A percentile compares a stretch with the other conserved stretches of the same genome.
phyloP scores from a whole-genome alignment of 2,888 invertebrate species.

The Cerastoderma edule region DNA sequence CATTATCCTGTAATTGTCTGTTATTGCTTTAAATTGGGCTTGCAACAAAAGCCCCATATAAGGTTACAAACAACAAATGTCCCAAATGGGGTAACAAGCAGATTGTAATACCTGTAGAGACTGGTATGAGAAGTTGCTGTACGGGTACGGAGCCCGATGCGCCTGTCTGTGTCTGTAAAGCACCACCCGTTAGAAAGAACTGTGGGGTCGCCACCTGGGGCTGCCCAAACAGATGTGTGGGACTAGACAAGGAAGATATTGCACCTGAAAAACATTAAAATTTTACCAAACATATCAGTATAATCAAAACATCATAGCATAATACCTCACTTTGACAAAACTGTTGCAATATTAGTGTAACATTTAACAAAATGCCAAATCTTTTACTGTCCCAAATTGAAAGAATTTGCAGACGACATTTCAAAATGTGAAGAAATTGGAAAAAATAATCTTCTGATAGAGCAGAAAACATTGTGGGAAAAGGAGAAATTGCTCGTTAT shows the following conservation, averaged over 20 bases:
- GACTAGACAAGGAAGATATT: constrained; percentile 73
- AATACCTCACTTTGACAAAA: neutral
- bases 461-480: too few species aligned
- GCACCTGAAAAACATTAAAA: constrained; percentile 54
- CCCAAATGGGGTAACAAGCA: neutral
- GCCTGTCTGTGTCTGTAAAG: constrained; percentile 66
- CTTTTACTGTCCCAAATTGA: too few species aligned
- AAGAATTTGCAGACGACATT: too few species aligned
- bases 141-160: constrained; percentile 76
- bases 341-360: too few species aligned
- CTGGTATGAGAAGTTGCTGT: constrained; percentile 94
- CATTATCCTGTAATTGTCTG: neutral
- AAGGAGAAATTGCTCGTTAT: constrained; percentile 5
- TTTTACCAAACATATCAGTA: neutral
- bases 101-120: constrained; percentile 92
- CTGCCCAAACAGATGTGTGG: constrained; percentile 79
- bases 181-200: constrained; percentile 80
- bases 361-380: too few species aligned
- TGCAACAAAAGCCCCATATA: neutral
- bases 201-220: constrained; percentile 82
- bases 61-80: neutral
- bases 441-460: too few species aligned
- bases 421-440: too few species aligned
- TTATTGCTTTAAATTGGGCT: neutral
- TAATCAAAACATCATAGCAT: neutral